Percentiles rank a stretch among this genome's conserved stretches.
Conservation (phyloP, 1,140 invertebrate genomes). For the Lerema accius region DNA sequence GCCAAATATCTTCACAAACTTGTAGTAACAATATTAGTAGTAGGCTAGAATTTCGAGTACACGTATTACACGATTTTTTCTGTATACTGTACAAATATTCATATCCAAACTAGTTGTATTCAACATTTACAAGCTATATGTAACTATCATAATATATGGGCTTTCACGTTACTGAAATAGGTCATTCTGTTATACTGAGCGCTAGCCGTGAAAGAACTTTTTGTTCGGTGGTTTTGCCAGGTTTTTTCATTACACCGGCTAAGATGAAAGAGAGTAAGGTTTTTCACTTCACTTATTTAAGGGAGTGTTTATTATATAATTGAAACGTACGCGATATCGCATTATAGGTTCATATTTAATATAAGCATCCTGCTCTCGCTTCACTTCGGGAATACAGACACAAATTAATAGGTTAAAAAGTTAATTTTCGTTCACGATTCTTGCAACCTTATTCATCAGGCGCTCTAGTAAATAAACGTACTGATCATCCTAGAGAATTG, state of each 20-base stretch:
- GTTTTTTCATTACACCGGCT: conserved; percentile 19
- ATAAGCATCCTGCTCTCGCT: too few relatives aligned
- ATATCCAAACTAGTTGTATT: neutral
- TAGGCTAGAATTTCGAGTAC: too few relatives aligned
- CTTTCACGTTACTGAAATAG: conserved; percentile 17
- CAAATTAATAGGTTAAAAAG: too few relatives aligned
- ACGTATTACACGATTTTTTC: too few relatives aligned
- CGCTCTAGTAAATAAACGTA: too few relatives aligned
- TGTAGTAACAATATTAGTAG: too few relatives aligned
- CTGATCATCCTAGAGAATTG: too few relatives aligned
- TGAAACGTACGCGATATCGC: neutral
- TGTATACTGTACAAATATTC: neutral
- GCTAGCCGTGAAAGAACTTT: conserved; percentile 17
- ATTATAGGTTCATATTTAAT: too few relatives aligned
- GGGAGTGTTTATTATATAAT: neutral
- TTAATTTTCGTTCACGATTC: too few relatives aligned
- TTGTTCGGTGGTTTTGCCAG: conserved; percentile 17
- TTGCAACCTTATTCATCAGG: too few relatives aligned
- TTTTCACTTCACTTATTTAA: neutral
- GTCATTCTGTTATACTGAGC: conserved; percentile 20
- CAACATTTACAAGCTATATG: neutral
- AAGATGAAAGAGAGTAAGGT: conserved; percentile 7
- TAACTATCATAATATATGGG: conserved; percentile 2
- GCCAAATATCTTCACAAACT: too few relatives aligned
- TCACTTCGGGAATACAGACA: too few relatives aligned